These are phyloP conservation scores for Struthidea cinerea DNA, from an alignment of 2,113 vertebrate genomes.

Conservation along the genomic window DNA sequence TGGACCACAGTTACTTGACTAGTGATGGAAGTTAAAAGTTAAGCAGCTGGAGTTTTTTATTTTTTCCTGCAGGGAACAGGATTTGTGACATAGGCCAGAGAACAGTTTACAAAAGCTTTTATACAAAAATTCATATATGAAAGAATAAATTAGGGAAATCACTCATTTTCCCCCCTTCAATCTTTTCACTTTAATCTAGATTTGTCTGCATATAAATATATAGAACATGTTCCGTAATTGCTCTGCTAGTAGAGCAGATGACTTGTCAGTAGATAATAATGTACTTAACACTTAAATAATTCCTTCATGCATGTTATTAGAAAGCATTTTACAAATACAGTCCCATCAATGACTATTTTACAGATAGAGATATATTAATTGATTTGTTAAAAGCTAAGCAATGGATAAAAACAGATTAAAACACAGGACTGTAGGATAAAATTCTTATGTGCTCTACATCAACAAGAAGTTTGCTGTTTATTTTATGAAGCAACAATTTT, in stretches of 20 bases:
- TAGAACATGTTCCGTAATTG: background rate
- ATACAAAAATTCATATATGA: background rate
- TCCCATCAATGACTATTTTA: background rate
- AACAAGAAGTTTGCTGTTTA: background rate
- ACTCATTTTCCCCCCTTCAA: background rate
- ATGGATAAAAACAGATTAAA: background rate
- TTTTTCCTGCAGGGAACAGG: background rate
- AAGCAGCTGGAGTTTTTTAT: background rate
- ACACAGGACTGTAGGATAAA: background rate
- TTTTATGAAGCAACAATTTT: background rate
- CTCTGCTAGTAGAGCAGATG: background rate
- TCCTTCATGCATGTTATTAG: background rate
- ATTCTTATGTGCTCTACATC: background rate
- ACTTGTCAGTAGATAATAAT: background rate
- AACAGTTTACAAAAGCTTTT: background rate
- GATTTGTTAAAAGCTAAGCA: background rate
- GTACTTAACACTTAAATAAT: background rate
- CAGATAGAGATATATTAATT: background rate
- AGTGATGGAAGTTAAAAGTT: background rate
- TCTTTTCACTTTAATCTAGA: background rate
- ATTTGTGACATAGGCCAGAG: background rate
- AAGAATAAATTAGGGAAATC: background rate
- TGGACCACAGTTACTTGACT: background rate
- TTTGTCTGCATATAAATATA: background rate
- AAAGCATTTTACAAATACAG: background rate